Base-by-base conservation (phyloP, 2,888 invertebrate species). In the Volucella zonaria region DNA sequence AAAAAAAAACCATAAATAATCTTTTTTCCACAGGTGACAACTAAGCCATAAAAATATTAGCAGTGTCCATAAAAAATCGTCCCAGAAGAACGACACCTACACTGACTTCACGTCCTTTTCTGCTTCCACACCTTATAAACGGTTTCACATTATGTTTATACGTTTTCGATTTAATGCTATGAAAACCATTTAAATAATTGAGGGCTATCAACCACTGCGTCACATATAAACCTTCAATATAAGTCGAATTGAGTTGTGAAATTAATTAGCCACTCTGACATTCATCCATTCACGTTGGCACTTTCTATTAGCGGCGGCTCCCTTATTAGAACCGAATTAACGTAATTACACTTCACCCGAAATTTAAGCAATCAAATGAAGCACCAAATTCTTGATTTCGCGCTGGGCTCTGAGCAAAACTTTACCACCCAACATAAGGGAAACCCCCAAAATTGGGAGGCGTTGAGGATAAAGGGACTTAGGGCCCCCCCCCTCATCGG, bases 401-500 rank as follows among this genome's bases (percentile, higher is more conserved):
- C 59, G 59, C 31, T 47, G 40, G 42, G 23, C 40, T 15, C 38
- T 10, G 15, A 9, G 31, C 10, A n/a, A 42, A 18, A 67, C 43
- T 38, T 8, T 14, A 31, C 10, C 47, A 15, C n/a, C 43, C 59
- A 59, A 8, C 31, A 31, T 31, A 31, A 31, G 88, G 89, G 88
- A 89, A 89, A 88, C 87, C 89, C 89, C 88, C 87, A 73, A 87
- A 86, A 59, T 82, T 79, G 86, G 81, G 78, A 70, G 71, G 83
- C 70, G 68, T 47, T 80, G n/a, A 66, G 74, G 80, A 64, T 64
- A 73, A 66, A 70, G 74, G 59, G 75, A 80, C 68, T 58, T 73
- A 40, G 75, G 56, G 31, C 83, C 82, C 86, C 87, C 86, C 86
- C 86, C 87, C 86, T 86, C 73, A 78, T 90, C 88, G 89, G 92